Conservation (phyloP, 2,797 vertebrate species). For the Hydrocynus forskahlii region DNA sequence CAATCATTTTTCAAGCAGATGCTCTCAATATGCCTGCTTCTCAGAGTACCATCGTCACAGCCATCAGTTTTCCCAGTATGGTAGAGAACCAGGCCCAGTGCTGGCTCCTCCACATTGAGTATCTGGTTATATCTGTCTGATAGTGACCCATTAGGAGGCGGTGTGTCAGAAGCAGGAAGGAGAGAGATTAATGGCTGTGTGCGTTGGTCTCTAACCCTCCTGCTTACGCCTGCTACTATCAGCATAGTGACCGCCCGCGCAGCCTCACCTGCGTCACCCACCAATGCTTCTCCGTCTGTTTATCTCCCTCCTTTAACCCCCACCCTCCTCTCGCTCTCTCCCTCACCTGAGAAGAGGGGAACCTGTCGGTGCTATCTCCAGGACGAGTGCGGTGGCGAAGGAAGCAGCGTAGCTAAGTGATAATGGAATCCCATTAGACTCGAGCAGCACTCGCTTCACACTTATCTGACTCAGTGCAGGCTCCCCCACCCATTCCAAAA, state of each 20-base stretch:
- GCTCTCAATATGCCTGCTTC: neutral
- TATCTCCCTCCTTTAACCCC: conserved; percentile 46
- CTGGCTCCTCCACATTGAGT: conserved; percentile 5
- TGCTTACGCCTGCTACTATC: conserved; percentile 36
- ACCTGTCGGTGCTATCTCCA: conserved; percentile 57
- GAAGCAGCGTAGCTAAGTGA: conserved; percentile 52
- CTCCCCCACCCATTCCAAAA: conserved; percentile 39
- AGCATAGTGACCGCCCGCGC: conserved; percentile 29
- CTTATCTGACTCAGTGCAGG: conserved; percentile 74
- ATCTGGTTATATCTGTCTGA: conserved; percentile 25
- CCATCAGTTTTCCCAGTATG: neutral
- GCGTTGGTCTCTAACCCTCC: conserved; percentile 51
- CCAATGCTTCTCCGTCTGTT: conserved; percentile 31
- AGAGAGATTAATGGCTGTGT: conserved; percentile 57
- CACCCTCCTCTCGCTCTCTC: conserved; percentile 9
- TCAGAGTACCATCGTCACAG: neutral
- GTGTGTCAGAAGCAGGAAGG: conserved; percentile 38
- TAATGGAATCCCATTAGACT: conserved; percentile 77
- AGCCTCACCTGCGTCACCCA: conserved; percentile 52
- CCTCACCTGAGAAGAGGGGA: conserved; percentile 42
- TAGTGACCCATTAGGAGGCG: conserved; percentile 38
- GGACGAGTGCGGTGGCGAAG: conserved; percentile 22
- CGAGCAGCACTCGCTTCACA: conserved; percentile 61
- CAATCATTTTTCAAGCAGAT: neutral
- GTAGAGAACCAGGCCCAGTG: neutral